Evolutionary conservation across 2,888 invertebrate species (phyloP).

Genomic region (Phymatocera aterrima): DNA sequence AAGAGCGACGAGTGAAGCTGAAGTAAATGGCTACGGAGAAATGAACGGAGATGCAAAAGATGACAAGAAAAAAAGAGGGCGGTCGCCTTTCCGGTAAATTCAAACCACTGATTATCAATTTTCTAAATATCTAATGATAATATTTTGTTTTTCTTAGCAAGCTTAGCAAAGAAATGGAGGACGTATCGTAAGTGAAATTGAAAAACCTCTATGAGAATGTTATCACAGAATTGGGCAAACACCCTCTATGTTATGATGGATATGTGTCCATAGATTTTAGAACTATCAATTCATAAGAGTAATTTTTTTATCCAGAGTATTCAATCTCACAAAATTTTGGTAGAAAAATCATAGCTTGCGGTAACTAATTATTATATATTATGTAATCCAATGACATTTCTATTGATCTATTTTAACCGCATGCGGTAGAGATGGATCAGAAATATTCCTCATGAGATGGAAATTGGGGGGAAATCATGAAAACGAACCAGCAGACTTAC

Average conservation of each 20-base stretch:
- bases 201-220: conserved; percentile 39
- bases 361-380: conserved; percentile 25
- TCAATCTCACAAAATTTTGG: not conserved
- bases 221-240: conserved; percentile 11
- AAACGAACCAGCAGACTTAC: not conserved
- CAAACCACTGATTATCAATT: not conserved
- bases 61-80: conserved; percentile 87
- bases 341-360: conserved; percentile 23
- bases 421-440: conserved; percentile 15
- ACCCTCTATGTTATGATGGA: not conserved
- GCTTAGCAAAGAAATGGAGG: conserved; percentile 70
- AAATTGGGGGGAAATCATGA: not conserved
- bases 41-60: conserved; percentile 80
- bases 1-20: conserved; percentile 85
- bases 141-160: conserved; percentile 61
- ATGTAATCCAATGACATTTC: conserved; percentile 5
- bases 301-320: not conserved
- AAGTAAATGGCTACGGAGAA: conserved; percentile 84
- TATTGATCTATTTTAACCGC: not conserved
- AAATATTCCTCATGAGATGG: conserved; percentile 15
- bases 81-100: conserved; percentile 91
- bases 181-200: conserved; percentile 66
- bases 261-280: not conserved
- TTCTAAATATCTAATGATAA: conserved; percentile 34
- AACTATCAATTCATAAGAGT: not conserved